Evolutionary conservation across 1,140 invertebrate species (phyloP).

Genomic region (Hormaphis cornu): DNA sequence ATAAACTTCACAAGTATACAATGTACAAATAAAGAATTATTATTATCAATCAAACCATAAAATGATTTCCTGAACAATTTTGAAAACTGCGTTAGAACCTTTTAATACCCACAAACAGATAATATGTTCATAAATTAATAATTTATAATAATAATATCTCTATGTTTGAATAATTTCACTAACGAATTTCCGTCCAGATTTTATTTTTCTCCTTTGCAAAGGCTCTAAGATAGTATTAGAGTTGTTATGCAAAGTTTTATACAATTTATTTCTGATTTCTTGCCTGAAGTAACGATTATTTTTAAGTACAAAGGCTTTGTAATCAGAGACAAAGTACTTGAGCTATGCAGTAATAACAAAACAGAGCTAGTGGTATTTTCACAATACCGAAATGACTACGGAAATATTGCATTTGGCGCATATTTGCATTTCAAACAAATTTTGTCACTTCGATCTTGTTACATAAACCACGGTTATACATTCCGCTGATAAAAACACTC

Average conservation of each 20-base stretch:
- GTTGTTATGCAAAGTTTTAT: not conserved
- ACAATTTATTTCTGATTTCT: constrained; percentile 3
- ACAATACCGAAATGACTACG: not conserved
- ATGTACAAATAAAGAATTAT: too few relatives aligned
- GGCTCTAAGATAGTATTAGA: not conserved
- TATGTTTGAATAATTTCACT: too few relatives aligned
- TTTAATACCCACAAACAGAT: too few relatives aligned
- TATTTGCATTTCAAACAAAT: constrained; percentile 24
- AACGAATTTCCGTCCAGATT: too few relatives aligned
- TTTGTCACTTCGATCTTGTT: not conserved
- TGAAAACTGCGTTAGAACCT: too few relatives aligned
- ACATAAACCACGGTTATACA: too few relatives aligned
- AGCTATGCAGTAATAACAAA: constrained; percentile 5
- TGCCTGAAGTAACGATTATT: not conserved
- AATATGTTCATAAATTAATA: too few relatives aligned
- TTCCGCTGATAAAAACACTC: too few relatives aligned
- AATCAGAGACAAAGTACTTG: not conserved
- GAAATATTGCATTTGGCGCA: not conserved
- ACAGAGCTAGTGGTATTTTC: not conserved
- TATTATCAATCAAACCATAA: too few relatives aligned
- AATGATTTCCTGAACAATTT: too few relatives aligned
- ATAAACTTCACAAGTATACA: too few relatives aligned
- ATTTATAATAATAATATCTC: too few relatives aligned
- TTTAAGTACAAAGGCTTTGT: constrained; percentile 1
- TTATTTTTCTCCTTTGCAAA: not conserved